These are phyloP conservation scores for Drosophila trichaetosa DNA, from an alignment of 2,888 invertebrate species.

Conservation along the genomic window DNA sequence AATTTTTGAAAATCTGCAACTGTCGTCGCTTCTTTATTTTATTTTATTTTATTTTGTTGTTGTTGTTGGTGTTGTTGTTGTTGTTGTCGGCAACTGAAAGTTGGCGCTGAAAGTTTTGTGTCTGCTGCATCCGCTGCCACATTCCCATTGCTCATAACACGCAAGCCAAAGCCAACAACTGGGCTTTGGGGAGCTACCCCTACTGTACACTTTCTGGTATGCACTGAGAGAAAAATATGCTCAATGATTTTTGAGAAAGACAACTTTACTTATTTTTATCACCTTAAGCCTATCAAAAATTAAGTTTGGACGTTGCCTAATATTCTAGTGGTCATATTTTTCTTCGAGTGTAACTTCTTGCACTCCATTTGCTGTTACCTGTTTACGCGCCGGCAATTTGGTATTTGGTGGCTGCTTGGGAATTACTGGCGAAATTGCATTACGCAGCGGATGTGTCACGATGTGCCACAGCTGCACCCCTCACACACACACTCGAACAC, in stretches of 20 bases:
- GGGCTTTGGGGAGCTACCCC: conserved; percentile 21
- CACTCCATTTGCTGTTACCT: conserved; percentile 31
- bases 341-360: background rate
- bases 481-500: background rate
- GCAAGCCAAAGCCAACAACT: conserved; percentile 18
- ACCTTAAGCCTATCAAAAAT: no score
- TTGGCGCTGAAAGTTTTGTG: conserved; percentile 30
- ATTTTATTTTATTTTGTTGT: background rate
- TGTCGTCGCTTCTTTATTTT: conserved; percentile 29
- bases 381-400: conserved; percentile 68
- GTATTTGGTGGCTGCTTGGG: conserved; percentile 38
- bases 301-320: background rate
- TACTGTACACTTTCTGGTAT: background rate
- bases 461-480: background rate
- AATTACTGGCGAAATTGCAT: conserved; percentile 55
- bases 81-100: conserved; percentile 28
- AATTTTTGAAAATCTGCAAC: conserved; percentile 40
- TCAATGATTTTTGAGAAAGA: no score
- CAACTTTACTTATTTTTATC: no score
- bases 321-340: background rate
- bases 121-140: background rate
- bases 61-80: no score
- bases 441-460: conserved; percentile 53
- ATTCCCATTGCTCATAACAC: conserved; percentile 17
- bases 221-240: background rate